Percentiles rank a stretch among this genome's conserved stretches.
Conservation (phyloP, 30 jellyfish, hydroid and myxozoan genomes). For the Aurelia sp. region DNA sequence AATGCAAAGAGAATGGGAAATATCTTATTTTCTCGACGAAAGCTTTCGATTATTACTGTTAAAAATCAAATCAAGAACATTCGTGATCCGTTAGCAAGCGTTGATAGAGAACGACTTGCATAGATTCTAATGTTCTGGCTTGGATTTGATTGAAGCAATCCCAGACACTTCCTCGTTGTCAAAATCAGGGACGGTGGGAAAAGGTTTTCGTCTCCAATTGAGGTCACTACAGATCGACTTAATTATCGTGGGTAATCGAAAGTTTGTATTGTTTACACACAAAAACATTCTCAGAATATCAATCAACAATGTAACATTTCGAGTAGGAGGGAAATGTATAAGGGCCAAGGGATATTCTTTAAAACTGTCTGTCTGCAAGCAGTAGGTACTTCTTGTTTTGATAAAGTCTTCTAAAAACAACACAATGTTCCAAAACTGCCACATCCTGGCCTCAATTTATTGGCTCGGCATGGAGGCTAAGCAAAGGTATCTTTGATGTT, state of each 20-base stretch:
- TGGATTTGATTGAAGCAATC: too few relatives aligned
- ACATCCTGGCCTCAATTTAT: constrained; percentile 80
- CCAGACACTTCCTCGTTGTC: too few relatives aligned
- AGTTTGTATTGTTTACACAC: neutral
- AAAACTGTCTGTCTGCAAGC: constrained; percentile 62
- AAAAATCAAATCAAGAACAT: too few relatives aligned
- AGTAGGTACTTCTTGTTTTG: constrained; percentile 64
- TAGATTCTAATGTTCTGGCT: too few relatives aligned
- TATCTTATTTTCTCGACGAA: too few relatives aligned
- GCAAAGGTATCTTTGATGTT: constrained; percentile 26
- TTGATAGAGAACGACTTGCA: too few relatives aligned
- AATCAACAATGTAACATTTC: constrained; percentile 44
- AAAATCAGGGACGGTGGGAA: too few relatives aligned
- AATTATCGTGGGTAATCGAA: neutral
- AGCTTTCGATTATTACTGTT: too few relatives aligned
- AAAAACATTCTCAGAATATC: constrained; percentile 44
- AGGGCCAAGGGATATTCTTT: constrained; percentile 19
- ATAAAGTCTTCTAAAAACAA: constrained; percentile 4
- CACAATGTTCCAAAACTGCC: constrained; percentile 47
- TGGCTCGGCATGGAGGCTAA: constrained; percentile 81
- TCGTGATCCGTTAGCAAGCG: too few relatives aligned
- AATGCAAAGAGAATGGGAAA: too few relatives aligned
- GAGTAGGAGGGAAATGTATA: constrained; percentile 30
- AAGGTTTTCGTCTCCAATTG: too few relatives aligned
- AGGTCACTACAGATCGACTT: too few relatives aligned